Percentiles rank a stretch among this genome's conserved stretches.
Evolutionary conservation across 2,113 vertebrate genomes (phyloP).

Genomic region (Pelodiscus sinensis): DNA sequence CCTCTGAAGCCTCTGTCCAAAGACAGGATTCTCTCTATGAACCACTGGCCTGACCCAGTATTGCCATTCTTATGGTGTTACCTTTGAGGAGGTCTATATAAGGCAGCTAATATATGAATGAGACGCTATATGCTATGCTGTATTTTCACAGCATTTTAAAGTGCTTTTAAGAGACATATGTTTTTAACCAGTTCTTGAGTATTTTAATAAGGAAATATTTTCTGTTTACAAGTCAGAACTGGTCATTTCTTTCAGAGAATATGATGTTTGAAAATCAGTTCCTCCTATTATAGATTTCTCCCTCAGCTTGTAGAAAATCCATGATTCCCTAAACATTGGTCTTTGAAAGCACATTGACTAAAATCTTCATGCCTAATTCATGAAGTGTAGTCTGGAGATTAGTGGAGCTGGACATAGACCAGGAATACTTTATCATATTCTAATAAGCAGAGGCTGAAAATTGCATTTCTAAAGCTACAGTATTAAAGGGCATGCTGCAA

Average conservation of each 20-base stretch:
- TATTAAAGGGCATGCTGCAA: conserved; percentile 95
- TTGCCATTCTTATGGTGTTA: not conserved
- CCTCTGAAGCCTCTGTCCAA: not conserved
- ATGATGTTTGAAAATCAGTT: conserved; percentile 88
- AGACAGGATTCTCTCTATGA: not conserved
- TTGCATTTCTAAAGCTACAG: conserved; percentile 98
- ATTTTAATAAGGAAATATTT: conserved; percentile 77
- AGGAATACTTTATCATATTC: conserved; percentile 99
- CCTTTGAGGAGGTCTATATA: conserved; percentile 24
- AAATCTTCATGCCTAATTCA: conserved; percentile 95
- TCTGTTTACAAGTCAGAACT: conserved; percentile 78
- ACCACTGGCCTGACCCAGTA: not conserved
- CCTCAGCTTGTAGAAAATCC: conserved; percentile 88
- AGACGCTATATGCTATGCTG: not conserved
- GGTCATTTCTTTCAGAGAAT: conserved; percentile 82
- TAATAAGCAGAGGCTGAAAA: conserved; percentile 97
- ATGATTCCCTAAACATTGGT: conserved; percentile 89
- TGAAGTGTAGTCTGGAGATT: conserved; percentile 88
- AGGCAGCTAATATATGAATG: conserved; percentile 63
- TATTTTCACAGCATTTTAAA: conserved; percentile 55
- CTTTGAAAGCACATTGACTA: conserved; percentile 90
- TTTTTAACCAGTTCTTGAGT: conserved; percentile 73
- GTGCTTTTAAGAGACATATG: conserved; percentile 57
- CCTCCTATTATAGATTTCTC: conserved; percentile 88
- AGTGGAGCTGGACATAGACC: conserved; percentile 85